phyloP scores from a whole-genome alignment of 2,888 invertebrate genomes.

The Seladonia tumulorum region DNA sequence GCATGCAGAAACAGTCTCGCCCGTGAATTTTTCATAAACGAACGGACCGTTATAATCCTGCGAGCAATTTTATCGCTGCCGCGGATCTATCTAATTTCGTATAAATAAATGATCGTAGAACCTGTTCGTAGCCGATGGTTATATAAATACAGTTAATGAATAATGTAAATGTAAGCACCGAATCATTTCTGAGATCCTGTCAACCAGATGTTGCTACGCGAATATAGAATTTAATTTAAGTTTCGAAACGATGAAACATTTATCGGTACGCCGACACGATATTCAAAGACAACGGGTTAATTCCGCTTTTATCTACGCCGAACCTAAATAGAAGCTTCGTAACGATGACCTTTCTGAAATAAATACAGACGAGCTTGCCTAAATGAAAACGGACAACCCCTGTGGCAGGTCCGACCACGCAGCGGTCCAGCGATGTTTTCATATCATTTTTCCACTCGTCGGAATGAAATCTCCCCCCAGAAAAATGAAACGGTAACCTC shows the following conservation, averaged over 20 bases:
- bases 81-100: background rate
- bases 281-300: background rate
- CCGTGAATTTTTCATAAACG: background rate
- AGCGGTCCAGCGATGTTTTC: background rate
- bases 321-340: background rate
- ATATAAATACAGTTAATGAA: background rate
- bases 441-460: constrained; percentile 1
- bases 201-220: background rate
- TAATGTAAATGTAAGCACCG: background rate
- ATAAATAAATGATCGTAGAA: background rate
- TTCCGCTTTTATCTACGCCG: background rate
- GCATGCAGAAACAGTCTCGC: background rate
- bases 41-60: background rate
- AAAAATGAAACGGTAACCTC: background rate
- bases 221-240: background rate
- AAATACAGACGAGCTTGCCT: background rate
- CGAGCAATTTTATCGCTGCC: background rate
- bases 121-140: background rate
- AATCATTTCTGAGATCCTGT: background rate
- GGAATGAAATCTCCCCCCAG: background rate
- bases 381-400: background rate
- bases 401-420: background rate
- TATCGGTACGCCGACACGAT: background rate
- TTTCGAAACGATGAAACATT: background rate
- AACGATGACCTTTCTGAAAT: background rate